Evolutionary conservation across 2,888 invertebrate genomes (phyloP).

Genomic region (Vesta saturnalis): DNA sequence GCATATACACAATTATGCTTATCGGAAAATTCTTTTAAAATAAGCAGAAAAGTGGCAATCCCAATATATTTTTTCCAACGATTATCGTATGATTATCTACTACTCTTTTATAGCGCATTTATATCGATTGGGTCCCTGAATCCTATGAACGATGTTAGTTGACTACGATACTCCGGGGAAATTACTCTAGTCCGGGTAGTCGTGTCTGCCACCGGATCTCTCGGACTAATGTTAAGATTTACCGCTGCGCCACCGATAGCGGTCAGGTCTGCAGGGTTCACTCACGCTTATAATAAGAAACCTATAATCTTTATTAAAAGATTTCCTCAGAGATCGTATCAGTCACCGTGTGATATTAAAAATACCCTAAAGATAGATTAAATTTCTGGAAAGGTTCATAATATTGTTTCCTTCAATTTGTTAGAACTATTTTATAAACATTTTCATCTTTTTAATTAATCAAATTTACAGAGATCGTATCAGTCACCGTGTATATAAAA

Average conservation of each 20-base stretch:
- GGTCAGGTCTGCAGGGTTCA: slow-evolving; percentile 38
- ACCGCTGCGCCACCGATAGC: slow-evolving; percentile 49
- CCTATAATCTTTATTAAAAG: slow-evolving; percentile 47
- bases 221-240: slow-evolving; percentile 50
- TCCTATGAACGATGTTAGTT: slow-evolving; percentile 52
- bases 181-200: slow-evolving; percentile 51
- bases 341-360: slow-evolving; percentile 19
- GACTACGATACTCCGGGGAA: slow-evolving; percentile 57
- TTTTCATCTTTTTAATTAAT: no score
- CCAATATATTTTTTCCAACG: slow-evolving; percentile 10
- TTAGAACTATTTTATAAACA: no score
- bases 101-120: slow-evolving; percentile 30
- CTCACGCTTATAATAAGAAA: slow-evolving; percentile 49
- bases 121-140: slow-evolving; percentile 49
- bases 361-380: slow-evolving; percentile 3
- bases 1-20: no score
- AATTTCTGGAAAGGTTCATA: not conserved
- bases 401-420: no score
- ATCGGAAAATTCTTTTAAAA: no score
- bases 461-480: no score
- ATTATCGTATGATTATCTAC: slow-evolving; percentile 33
- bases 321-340: slow-evolving; percentile 31
- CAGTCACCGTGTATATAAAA: no score
- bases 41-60: no score
- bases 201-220: slow-evolving; percentile 48